These are phyloP conservation scores for Lordiphosa andalusiaca DNA, from an alignment of 2,888 invertebrate species.

Conservation along the genomic window DNA sequence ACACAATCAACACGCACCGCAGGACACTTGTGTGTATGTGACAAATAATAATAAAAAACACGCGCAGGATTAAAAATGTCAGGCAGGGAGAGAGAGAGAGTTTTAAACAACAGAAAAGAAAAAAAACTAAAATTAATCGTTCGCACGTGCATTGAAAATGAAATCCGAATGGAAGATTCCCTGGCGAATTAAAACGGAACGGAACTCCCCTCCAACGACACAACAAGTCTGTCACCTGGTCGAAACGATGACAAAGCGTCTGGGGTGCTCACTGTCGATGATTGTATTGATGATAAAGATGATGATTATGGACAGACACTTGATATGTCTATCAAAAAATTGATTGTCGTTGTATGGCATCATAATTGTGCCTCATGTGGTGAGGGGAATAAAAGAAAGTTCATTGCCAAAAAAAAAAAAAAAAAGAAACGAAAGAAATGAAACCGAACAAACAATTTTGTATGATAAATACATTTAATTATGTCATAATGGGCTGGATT, in stretches of 20 bases:
- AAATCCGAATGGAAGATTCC: constrained; percentile 30
- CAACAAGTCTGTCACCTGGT: constrained; percentile 11
- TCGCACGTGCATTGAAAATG: constrained; percentile 54
- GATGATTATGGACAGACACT: constrained; percentile 42
- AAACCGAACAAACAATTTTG: constrained; percentile 36
- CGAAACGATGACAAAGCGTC: constrained; percentile 16
- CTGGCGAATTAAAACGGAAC: not conserved
- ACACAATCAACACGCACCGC: constrained; percentile 61
- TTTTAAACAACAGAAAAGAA: constrained; percentile 4
- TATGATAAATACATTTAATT: constrained; percentile 40
- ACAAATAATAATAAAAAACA: constrained; percentile 35
- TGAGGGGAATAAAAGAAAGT: constrained; percentile 62
- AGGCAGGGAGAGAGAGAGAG: constrained; percentile 22
- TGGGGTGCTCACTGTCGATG: constrained; percentile 12
- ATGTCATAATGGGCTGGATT: constrained; percentile 47
- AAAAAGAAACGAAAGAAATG: constrained; percentile 23
- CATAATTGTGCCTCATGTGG: constrained; percentile 42
- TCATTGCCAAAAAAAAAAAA: constrained; percentile 34
- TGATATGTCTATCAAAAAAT: constrained; percentile 61
- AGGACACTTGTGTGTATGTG: constrained; percentile 50
- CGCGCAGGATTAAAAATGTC: constrained; percentile 39
- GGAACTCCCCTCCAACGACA: not conserved
- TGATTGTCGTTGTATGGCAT: constrained; percentile 29
- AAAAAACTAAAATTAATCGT: constrained; percentile 53
- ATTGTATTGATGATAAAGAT: constrained; percentile 21